phyloP scores from a whole-genome alignment of 2,113 vertebrate species.

The Cranoglanis bouderius region DNA sequence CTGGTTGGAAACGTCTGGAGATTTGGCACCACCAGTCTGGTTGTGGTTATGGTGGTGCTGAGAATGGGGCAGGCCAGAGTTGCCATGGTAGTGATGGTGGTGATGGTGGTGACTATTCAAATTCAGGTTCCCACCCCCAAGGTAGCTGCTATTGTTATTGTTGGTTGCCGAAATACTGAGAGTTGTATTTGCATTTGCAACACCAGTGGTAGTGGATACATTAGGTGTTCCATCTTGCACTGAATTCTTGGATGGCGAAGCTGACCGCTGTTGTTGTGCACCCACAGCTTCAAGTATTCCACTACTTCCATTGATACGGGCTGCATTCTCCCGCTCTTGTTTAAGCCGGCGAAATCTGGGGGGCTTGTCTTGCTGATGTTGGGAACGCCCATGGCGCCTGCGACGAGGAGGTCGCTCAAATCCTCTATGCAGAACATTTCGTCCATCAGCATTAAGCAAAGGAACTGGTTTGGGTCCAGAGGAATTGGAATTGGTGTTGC shows the following conservation, averaged over 20 bases:
- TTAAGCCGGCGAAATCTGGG: conserved; percentile 89
- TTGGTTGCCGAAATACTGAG: conserved; percentile 62
- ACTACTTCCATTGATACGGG: conserved; percentile 76
- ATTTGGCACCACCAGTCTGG: conserved; percentile 80
- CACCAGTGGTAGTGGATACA: conserved; percentile 51
- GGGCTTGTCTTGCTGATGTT: conserved; percentile 90
- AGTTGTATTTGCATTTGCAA: conserved; percentile 65
- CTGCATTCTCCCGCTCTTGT: conserved; percentile 85
- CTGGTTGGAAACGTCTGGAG: conserved; percentile 89
- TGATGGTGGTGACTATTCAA: conserved; percentile 67
- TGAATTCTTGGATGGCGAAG: conserved; percentile 65
- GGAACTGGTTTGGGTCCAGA: conserved; percentile 58
- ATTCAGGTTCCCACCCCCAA: conserved; percentile 63
- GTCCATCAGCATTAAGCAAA: conserved; percentile 50
- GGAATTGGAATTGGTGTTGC: conserved; percentile 61
- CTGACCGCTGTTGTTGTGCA: conserved; percentile 57
- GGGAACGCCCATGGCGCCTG: conserved; percentile 81
- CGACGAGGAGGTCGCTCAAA: conserved; percentile 82
- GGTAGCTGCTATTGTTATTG: conserved; percentile 58
- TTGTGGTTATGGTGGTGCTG: conserved; percentile 75
- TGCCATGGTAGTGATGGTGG: conserved; percentile 67
- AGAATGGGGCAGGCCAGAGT: conserved; percentile 58
- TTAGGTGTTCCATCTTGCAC: conserved; percentile 63
- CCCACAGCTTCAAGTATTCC: conserved; percentile 63
- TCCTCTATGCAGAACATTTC: conserved; percentile 63